Percentiles rank a stretch among this genome's conserved stretches.
phyloP scores from a whole-genome alignment of 2,888 invertebrate genomes.

The Lissocephala sabroskyi region DNA sequence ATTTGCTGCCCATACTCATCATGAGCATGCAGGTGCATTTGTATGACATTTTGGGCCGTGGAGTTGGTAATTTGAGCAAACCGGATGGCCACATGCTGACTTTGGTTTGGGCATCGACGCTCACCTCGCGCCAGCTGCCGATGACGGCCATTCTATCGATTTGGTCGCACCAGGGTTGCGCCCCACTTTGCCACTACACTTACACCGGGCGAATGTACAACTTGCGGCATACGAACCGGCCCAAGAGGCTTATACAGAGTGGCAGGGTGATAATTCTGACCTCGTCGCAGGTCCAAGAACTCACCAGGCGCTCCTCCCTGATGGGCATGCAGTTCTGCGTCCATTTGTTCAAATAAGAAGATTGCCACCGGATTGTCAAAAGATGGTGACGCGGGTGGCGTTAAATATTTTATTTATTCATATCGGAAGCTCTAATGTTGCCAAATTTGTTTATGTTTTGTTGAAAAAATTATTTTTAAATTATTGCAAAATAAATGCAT shows the following conservation, averaged over 20 bases:
- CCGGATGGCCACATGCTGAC: not conserved
- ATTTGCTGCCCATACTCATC: not conserved
- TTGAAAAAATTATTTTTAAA: too few species aligned
- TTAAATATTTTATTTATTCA: too few species aligned
- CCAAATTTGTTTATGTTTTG: too few species aligned
- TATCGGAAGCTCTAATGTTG: too few species aligned
- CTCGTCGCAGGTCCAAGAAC: not conserved
- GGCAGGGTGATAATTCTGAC: not conserved
- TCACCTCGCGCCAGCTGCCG: not conserved
- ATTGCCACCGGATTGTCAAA: too few species aligned
- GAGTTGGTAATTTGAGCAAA: not conserved
- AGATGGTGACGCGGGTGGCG: too few species aligned
- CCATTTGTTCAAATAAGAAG: too few species aligned
- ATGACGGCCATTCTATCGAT: not conserved
- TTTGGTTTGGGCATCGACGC: not conserved
- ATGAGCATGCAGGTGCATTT: not conserved
- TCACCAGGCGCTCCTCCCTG: not conserved
- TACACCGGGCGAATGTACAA: not conserved
- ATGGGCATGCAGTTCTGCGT: not conserved
- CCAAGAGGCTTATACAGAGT: not conserved
- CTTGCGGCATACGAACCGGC: not conserved
- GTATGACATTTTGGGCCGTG: not conserved
- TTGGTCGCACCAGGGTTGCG: not conserved
- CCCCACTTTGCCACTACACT: not conserved
- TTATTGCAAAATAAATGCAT: too few species aligned